A percentile compares a stretch with the other conserved stretches of the same genome.
Evolutionary conservation across 2,888 invertebrate species (phyloP).

Genomic region (Caenorhabditis wallacei): DNA sequence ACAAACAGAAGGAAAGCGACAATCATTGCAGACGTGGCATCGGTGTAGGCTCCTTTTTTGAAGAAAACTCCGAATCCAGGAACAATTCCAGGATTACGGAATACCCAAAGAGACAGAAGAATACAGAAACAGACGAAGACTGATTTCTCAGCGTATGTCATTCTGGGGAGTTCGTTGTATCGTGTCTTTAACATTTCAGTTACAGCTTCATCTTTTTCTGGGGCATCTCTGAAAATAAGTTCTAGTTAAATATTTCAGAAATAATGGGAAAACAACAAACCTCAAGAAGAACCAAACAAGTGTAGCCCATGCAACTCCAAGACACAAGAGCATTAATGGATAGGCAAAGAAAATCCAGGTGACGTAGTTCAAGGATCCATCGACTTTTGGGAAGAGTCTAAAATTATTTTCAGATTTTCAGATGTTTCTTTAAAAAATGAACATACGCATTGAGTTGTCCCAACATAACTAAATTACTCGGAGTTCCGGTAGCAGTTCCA

Average conservation of each 20-base stretch:
- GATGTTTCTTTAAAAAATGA: too few species aligned
- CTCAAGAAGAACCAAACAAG: conserved; percentile 73
- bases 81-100: conserved; percentile 92
- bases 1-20: conserved; percentile 91
- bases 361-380: conserved; percentile 78
- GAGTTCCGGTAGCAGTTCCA: conserved; percentile 81
- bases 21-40: conserved; percentile 88
- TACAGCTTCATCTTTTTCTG: conserved; percentile 74
- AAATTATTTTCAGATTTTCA: conserved; percentile 65
- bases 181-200: conserved; percentile 74
- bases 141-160: conserved; percentile 79
- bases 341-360: conserved; percentile 81
- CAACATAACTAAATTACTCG: conserved; percentile 80
- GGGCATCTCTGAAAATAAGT: conserved; percentile 67
- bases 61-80: conserved; percentile 80
- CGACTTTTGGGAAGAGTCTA: conserved; percentile 77
- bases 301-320: conserved; percentile 74
- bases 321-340: conserved; percentile 75
- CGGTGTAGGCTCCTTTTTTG: conserved; percentile 81
- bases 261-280: conserved; percentile 13
- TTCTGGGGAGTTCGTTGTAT: conserved; percentile 77
- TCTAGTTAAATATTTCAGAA: too few species aligned
- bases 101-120: conserved; percentile 93
- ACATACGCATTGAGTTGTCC: conserved; percentile 78
- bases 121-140: conserved; percentile 86